phyloP scores from a whole-genome alignment of 2,888 invertebrate species.

The Rhagonycha fulva region DNA sequence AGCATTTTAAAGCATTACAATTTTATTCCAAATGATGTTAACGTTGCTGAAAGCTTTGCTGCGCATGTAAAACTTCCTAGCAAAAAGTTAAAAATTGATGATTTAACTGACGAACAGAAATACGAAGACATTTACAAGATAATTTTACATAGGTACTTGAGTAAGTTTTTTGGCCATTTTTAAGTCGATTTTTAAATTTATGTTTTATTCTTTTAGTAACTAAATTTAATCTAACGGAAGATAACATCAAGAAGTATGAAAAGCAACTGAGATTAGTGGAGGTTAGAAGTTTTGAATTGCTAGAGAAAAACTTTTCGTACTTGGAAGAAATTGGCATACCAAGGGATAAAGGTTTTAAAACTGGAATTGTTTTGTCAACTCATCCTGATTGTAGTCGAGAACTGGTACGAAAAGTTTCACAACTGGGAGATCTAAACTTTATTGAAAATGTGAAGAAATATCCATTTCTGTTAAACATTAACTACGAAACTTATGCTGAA shows the following conservation, averaged over 20 bases:
- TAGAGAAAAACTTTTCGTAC: slow-evolving; percentile 61
- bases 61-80: slow-evolving; percentile 40
- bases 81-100: slow-evolving; percentile 27
- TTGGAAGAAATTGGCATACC: slow-evolving; percentile 63
- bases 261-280: slow-evolving; percentile 48
- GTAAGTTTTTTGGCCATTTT: slow-evolving; percentile 36
- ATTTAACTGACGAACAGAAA: slow-evolving; percentile 37
- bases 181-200: slow-evolving; percentile 10
- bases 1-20: slow-evolving; percentile 51
- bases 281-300: slow-evolving; percentile 56
- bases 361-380: slow-evolving; percentile 63
- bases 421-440: slow-evolving; percentile 62
- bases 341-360: slow-evolving; percentile 58
- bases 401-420: slow-evolving; percentile 60
- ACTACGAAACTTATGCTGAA: slow-evolving; percentile 59
- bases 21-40: slow-evolving; percentile 49
- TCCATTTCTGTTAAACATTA: slow-evolving; percentile 68
- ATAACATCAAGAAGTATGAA: slow-evolving; percentile 50
- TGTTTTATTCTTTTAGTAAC: slow-evolving; percentile 45
- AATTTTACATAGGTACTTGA: slow-evolving; percentile 43
- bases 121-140: slow-evolving; percentile 46
- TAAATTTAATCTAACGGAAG: slow-evolving; percentile 51
- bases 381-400: slow-evolving; percentile 63
- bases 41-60: slow-evolving; percentile 53
- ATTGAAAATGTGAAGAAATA: slow-evolving; percentile 58